Percentiles rank a stretch among this genome's conserved stretches.
Evolutionary conservation across 2,888 invertebrate species (phyloP).

Genomic region (Rapana venosa): DNA sequence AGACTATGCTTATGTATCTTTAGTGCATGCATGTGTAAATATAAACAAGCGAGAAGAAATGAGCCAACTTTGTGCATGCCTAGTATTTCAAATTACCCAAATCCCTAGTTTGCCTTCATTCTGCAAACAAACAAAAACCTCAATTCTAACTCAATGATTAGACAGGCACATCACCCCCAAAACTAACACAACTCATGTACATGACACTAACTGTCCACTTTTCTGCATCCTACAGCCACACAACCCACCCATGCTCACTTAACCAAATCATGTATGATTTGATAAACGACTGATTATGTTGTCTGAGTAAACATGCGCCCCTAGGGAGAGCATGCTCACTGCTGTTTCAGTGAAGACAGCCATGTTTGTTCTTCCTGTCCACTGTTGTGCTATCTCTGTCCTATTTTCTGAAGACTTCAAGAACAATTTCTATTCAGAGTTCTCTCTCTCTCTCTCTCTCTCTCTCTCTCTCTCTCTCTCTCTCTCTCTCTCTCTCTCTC

Average conservation of each 20-base stretch:
- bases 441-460: neutral
- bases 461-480: neutral
- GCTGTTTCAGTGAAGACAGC: neutral
- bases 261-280: neutral
- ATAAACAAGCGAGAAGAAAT: too few species aligned
- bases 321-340: neutral
- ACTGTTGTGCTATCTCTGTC: neutral
- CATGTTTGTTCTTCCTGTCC: neutral
- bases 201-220: neutral
- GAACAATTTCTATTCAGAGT: neutral
- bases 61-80: neutral
- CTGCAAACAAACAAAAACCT: too few species aligned
- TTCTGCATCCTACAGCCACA: neutral
- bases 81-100: neutral
- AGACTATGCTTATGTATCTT: neutral
- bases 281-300: neutral
- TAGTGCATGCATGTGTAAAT: too few species aligned
- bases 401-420: too few species aligned
- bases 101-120: neutral
- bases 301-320: neutral
- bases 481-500: conserved; percentile 1
- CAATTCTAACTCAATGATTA: neutral
- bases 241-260: neutral
- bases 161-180: neutral
- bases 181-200: neutral